phyloP scores from a whole-genome alignment of 1,140 invertebrate genomes.

The Lucilia cuprina region DNA sequence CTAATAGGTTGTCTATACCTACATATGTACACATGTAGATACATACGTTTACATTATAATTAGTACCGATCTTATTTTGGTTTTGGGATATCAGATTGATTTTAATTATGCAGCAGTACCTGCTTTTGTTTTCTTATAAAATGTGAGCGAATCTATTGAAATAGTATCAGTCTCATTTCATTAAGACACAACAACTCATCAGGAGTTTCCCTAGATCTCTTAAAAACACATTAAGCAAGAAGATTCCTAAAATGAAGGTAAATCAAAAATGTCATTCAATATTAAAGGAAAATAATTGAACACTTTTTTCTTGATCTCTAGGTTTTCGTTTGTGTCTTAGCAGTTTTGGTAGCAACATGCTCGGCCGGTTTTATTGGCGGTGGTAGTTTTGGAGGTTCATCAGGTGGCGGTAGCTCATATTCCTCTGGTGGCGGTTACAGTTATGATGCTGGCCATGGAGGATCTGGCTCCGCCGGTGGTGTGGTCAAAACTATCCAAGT shows the following conservation, averaged over 20 bases:
- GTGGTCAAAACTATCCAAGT: slow-evolving; percentile 51
- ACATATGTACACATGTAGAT: no score
- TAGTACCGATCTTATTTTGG: background rate
- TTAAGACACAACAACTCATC: slow-evolving; percentile 13
- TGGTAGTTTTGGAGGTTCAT: slow-evolving; percentile 37
- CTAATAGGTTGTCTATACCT: background rate
- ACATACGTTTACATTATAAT: background rate
- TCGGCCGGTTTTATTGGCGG: slow-evolving; percentile 52
- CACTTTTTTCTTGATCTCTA: slow-evolving; percentile 22
- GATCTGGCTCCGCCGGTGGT: background rate
- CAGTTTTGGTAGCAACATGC: slow-evolving; percentile 50
- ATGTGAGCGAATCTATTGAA: background rate
- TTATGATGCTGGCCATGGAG: slow-evolving; percentile 38
- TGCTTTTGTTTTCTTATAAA: slow-evolving; percentile 29
- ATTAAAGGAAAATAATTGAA: background rate
- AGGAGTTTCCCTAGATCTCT: background rate
- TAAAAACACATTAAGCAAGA: slow-evolving; percentile 18
- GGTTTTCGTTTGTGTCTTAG: slow-evolving; percentile 58
- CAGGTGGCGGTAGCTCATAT: slow-evolving; percentile 40
- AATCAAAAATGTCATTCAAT: background rate
- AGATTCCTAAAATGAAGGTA: slow-evolving; percentile 33
- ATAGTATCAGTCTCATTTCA: slow-evolving; percentile 18
- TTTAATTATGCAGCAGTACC: background rate
- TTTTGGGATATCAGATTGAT: background rate
- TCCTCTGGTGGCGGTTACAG: background rate